Conservation (phyloP, 2,113 vertebrate species). For the Dendropsophus ebraccatus region DNA sequence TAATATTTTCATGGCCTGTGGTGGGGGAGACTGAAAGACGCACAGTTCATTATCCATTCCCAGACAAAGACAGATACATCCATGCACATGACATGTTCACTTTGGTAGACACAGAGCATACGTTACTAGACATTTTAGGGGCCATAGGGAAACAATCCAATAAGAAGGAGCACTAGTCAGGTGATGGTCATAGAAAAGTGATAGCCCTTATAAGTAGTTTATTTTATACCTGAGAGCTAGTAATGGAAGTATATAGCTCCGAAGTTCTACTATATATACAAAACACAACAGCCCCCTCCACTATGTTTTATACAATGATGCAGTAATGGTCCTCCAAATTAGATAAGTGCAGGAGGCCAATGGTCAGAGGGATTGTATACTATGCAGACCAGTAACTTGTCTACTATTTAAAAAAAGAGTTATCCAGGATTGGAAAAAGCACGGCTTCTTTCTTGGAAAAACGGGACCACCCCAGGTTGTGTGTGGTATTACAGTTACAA, state of each 20-base stretch:
- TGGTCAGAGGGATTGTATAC: not conserved
- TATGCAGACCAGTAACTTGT: not conserved
- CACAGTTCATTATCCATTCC: not conserved
- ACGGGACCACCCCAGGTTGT: too few relatives aligned
- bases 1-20: constrained; percentile 3
- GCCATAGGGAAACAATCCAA: not conserved
- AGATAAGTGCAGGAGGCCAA: not conserved
- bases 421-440: too few relatives aligned
- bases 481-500: too few relatives aligned
- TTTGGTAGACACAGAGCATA: not conserved
- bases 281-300: not conserved
- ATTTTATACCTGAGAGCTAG: not conserved
- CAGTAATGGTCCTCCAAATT: not conserved
- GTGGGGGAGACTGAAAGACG: not conserved
- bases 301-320: not conserved
- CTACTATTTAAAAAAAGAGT: not conserved
- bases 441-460: too few relatives aligned
- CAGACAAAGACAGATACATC: not conserved
- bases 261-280: not conserved
- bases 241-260: not conserved
- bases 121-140: not conserved
- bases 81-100: not conserved
- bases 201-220: not conserved
- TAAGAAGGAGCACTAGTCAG: not conserved
- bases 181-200: not conserved